Percentiles rank a stretch among this genome's conserved stretches.
Evolutionary conservation across 2,888 invertebrate species (phyloP).

Genomic region (Cephus sareptanus): DNA sequence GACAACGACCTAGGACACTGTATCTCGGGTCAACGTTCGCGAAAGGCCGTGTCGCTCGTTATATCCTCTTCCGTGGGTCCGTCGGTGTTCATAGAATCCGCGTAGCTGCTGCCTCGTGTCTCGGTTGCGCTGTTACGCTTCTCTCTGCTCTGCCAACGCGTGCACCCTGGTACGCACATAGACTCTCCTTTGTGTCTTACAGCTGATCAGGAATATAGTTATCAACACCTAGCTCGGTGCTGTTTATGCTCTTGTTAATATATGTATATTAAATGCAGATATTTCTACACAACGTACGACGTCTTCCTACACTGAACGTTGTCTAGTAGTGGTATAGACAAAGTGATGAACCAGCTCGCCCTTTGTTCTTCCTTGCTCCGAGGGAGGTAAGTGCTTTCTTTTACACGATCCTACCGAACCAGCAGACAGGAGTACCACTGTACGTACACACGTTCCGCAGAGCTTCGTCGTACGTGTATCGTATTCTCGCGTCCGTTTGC

Average conservation of each 20-base stretch:
- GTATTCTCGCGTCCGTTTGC: background rate
- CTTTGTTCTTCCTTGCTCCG: background rate
- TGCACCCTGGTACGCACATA: constrained; percentile 36
- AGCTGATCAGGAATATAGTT: background rate
- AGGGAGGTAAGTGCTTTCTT: background rate
- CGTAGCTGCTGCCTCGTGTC: constrained; percentile 9
- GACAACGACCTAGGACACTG: background rate
- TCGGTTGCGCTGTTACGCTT: constrained; percentile 20
- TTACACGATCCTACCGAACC: background rate
- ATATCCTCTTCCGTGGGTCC: constrained; percentile 39
- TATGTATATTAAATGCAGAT: background rate
- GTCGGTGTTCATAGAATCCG: constrained; percentile 43
- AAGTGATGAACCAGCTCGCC: background rate
- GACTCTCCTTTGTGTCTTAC: background rate
- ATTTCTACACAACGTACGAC: background rate
- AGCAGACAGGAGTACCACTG: background rate
- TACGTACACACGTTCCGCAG: background rate
- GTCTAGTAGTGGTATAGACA: background rate
- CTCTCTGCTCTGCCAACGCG: constrained; percentile 31
- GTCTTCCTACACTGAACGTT: background rate
- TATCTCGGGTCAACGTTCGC: constrained; percentile 20
- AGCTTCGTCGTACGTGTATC: background rate
- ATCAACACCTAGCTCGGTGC: background rate
- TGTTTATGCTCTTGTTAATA: background rate
- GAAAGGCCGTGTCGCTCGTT: constrained; percentile 24